Conservation (phyloP, 2,888 invertebrate species). For the Heliconius aoede region DNA sequence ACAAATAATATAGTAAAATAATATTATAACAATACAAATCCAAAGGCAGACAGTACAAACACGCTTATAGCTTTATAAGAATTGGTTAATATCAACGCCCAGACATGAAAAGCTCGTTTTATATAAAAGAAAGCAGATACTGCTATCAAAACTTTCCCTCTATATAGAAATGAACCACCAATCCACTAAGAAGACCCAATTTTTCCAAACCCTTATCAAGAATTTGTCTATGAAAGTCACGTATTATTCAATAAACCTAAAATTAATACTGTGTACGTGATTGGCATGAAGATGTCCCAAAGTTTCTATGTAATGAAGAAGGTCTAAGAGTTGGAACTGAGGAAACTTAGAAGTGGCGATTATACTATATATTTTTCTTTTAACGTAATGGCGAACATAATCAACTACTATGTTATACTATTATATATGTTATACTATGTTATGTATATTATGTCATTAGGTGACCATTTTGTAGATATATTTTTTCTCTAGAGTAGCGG, state of each 20-base stretch:
- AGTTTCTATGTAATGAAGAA: constrained; percentile 67
- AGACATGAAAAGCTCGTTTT: not conserved
- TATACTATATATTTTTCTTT: constrained; percentile 5
- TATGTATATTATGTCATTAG: constrained; percentile 2
- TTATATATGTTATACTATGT: too few relatives aligned
- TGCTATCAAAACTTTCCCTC: constrained; percentile 7
- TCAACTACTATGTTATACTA: not conserved
- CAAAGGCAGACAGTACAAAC: not conserved
- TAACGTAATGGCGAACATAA: not conserved
- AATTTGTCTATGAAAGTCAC: constrained; percentile 71
- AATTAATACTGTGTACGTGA: constrained; percentile 77
- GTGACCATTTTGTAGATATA: not conserved
- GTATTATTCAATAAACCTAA: constrained; percentile 80
- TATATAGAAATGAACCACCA: constrained; percentile 57
- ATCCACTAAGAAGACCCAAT: constrained; percentile 65
- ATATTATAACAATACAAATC: not conserved
- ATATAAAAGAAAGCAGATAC: constrained; percentile 8
- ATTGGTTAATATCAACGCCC: constrained; percentile 5
- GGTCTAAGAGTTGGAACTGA: constrained; percentile 21
- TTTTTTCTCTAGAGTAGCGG: too few relatives aligned
- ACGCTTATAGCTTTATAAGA: not conserved
- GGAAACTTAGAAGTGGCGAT: constrained; percentile 18
- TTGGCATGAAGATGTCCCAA: constrained; percentile 62
- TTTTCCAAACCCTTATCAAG: constrained; percentile 45
- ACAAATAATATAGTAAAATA: too few relatives aligned